Evolutionary conservation across 2,113 vertebrate species (phyloP).

Genomic region (Vulpes vulpes): DNA sequence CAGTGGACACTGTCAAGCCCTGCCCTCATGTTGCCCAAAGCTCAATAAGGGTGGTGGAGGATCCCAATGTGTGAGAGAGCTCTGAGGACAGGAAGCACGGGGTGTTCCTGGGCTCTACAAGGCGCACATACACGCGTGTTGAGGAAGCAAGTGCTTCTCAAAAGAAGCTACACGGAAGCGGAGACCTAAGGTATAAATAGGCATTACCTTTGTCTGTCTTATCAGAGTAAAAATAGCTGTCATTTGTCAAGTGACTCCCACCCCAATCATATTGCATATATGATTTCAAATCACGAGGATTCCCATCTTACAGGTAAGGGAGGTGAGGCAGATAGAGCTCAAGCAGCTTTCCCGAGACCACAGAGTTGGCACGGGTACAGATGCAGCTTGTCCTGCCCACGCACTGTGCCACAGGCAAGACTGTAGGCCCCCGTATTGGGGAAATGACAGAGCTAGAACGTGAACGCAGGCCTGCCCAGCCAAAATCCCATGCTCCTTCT

Average conservation of each 20-base stretch:
- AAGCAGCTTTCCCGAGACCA: background rate
- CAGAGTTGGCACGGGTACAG: background rate
- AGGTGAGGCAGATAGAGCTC: background rate
- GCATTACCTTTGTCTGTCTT: background rate
- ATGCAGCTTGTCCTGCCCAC: accelerated
- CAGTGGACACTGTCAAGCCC: accelerated
- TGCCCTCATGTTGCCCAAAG: background rate
- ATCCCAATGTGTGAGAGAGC: too few relatives aligned
- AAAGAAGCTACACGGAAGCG: background rate
- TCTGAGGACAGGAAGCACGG: background rate
- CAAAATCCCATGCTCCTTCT: background rate
- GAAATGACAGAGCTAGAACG: background rate
- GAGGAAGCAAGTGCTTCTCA: background rate
- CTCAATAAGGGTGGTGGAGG: background rate
- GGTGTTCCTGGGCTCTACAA: background rate
- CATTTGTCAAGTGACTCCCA: background rate
- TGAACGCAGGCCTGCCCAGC: too few relatives aligned
- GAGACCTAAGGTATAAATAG: background rate
- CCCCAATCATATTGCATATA: background rate
- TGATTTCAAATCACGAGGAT: background rate
- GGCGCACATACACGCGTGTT: accelerated
- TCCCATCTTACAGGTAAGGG: background rate
- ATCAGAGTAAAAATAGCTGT: background rate
- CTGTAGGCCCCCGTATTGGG: background rate
- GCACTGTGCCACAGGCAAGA: accelerated